Conservation (phyloP, 2,888 invertebrate species). For the Lepetodrilus schrolli region DNA sequence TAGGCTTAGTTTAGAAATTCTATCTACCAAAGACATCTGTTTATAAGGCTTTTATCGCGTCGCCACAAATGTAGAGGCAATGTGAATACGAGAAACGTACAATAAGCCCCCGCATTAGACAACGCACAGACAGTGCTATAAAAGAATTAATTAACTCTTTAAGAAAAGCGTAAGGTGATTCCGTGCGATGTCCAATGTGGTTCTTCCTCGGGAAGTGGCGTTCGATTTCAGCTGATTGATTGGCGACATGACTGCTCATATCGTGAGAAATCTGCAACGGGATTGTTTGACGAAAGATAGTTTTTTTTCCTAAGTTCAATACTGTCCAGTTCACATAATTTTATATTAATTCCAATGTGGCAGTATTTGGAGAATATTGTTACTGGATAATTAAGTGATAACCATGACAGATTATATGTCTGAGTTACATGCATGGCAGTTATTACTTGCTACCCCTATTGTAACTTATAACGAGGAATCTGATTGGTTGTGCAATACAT, state of each 20-base stretch:
- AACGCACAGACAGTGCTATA: neutral
- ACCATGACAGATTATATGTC: neutral
- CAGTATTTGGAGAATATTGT: neutral
- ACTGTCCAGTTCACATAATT: neutral
- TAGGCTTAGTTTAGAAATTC: slow-evolving; percentile 7
- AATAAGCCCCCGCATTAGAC: slow-evolving; percentile 15
- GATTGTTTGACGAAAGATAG: slow-evolving; percentile 6
- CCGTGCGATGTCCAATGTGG: slow-evolving; percentile 23
- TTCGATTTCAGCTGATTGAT: slow-evolving; percentile 23
- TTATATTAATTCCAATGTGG: neutral
- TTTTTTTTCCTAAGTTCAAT: neutral
- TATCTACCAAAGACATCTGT: slow-evolving; percentile 31
- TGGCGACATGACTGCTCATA: neutral
- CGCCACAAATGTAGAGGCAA: neutral
- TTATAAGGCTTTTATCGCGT: slow-evolving; percentile 17
- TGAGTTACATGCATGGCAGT: no score
- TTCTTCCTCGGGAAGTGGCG: neutral
- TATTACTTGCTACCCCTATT: no score
- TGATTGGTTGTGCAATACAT: no score
- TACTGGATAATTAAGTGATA: neutral
- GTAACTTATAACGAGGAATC: no score
- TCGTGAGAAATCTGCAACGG: slow-evolving; percentile 14
- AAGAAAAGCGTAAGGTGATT: slow-evolving; percentile 20
- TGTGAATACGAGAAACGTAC: neutral
- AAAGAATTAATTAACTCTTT: slow-evolving; percentile 28